Conservation (phyloP, 2,113 vertebrate genomes). For the Synodontis membranacea region DNA sequence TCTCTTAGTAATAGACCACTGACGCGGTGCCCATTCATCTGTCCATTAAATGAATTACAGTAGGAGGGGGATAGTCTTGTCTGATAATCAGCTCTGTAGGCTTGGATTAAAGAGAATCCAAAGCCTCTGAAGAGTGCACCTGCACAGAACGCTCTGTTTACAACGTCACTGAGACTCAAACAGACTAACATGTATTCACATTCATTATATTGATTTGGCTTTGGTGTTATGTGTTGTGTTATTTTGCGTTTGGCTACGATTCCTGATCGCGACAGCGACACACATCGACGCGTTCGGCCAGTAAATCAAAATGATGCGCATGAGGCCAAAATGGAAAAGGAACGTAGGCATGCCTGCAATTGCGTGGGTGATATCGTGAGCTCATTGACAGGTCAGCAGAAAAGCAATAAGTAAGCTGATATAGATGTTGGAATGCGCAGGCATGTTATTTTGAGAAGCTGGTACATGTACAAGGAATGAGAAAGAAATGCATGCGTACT, state of each 20-base stretch:
- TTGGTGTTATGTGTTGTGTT: background rate
- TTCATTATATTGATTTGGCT: background rate
- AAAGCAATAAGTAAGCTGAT: slow-evolving; percentile 45
- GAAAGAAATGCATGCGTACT: background rate
- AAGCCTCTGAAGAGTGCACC: background rate
- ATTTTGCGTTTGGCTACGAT: background rate
- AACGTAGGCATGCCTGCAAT: slow-evolving; percentile 46
- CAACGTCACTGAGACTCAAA: background rate
- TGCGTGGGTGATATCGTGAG: slow-evolving; percentile 46
- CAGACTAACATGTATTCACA: background rate
- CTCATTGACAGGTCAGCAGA: slow-evolving; percentile 48
- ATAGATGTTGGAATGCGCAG: slow-evolving; percentile 10
- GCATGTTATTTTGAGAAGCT: slow-evolving; percentile 20
- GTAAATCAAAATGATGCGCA: background rate
- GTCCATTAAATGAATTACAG: slow-evolving; percentile 5
- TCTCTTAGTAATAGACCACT: background rate
- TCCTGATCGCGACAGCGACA: background rate
- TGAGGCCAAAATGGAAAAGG: slow-evolving; percentile 45
- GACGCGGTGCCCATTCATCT: background rate
- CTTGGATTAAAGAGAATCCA: background rate
- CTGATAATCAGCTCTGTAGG: slow-evolving; percentile 13
- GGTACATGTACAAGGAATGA: background rate
- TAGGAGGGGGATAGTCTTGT: background rate
- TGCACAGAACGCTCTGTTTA: too few relatives aligned
- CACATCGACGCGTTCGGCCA: background rate